Percentiles rank a stretch among this genome's conserved stretches.
Evolutionary conservation across 2,888 invertebrate genomes (phyloP).

Genomic region (Volucella bombylans): DNA sequence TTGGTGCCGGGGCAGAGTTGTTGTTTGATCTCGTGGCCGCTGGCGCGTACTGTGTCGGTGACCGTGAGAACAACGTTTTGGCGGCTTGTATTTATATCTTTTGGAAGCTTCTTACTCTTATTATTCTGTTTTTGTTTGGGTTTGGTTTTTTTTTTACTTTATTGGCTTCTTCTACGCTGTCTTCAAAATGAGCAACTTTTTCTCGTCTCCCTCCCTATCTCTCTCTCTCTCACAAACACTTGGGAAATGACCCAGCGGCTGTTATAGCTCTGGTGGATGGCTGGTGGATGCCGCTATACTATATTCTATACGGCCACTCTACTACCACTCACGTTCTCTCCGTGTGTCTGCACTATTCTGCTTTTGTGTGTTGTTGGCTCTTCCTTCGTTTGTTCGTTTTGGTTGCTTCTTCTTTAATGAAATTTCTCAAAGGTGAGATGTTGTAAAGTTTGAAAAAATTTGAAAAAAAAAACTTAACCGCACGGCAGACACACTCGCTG

Average conservation of each 20-base stretch:
- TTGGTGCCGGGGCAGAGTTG: conserved; percentile 32
- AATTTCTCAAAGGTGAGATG: conserved; percentile 45
- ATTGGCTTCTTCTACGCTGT: background rate
- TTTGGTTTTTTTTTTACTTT: background rate
- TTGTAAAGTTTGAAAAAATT: conserved; percentile 51
- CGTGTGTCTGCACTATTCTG: background rate
- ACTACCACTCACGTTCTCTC: conserved; percentile 35
- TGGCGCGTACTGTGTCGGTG: conserved; percentile 47
- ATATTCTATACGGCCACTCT: conserved; percentile 29
- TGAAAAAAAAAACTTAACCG: conserved; percentile 13
- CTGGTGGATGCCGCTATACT: conserved; percentile 17
- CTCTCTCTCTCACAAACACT: too few relatives aligned
- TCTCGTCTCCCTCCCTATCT: conserved; percentile 32
- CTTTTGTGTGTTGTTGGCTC: too few relatives aligned
- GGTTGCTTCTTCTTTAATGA: conserved; percentile 57
- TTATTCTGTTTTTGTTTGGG: background rate
- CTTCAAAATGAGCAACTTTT: conserved; percentile 40
- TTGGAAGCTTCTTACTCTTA: background rate
- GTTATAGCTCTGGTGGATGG: background rate
- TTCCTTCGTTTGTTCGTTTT: conserved; percentile 3
- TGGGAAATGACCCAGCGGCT: too few relatives aligned
- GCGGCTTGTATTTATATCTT: conserved; percentile 20
- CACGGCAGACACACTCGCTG: conserved; percentile 53
- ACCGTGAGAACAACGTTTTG: conserved; percentile 61
- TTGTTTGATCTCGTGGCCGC: conserved; percentile 55